Percentiles rank a stretch among this genome's conserved stretches.
These are phyloP conservation scores for Uria lomvia DNA, from an alignment of 2,113 vertebrate genomes.

Conservation along the genomic window DNA sequence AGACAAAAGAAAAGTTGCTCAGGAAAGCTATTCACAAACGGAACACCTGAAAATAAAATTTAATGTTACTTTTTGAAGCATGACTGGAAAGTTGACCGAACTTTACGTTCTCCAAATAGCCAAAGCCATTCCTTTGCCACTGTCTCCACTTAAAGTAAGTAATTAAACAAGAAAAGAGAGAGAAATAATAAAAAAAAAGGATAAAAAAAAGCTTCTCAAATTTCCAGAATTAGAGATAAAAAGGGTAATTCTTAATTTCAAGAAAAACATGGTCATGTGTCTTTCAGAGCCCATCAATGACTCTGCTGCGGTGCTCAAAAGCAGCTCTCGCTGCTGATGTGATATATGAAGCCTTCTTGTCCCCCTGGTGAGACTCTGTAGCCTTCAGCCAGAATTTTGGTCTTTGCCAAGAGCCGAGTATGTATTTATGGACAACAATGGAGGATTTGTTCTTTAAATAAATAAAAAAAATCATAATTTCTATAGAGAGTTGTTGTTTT, in stretches of 20 bases:
- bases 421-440: neutral
- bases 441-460: neutral
- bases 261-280: neutral
- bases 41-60: neutral
- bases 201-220: neutral
- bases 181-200: too few species aligned
- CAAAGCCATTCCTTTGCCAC: neutral
- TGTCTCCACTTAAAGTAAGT: neutral
- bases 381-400: neutral
- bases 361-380: neutral
- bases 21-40: neutral
- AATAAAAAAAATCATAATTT: neutral
- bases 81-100: neutral
- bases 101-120: neutral
- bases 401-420: neutral
- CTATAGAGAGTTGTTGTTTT: neutral
- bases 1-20: slow-evolving; percentile 10
- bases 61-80: neutral
- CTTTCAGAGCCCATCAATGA: neutral
- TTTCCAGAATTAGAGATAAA: neutral
- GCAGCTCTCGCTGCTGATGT: neutral
- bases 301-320: neutral
- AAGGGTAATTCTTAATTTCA: neutral
- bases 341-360: neutral
- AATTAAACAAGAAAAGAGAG: neutral